Base-by-base conservation (phyloP, 2,797 vertebrate genomes). In the Gobionotothen gibberifrons region DNA sequence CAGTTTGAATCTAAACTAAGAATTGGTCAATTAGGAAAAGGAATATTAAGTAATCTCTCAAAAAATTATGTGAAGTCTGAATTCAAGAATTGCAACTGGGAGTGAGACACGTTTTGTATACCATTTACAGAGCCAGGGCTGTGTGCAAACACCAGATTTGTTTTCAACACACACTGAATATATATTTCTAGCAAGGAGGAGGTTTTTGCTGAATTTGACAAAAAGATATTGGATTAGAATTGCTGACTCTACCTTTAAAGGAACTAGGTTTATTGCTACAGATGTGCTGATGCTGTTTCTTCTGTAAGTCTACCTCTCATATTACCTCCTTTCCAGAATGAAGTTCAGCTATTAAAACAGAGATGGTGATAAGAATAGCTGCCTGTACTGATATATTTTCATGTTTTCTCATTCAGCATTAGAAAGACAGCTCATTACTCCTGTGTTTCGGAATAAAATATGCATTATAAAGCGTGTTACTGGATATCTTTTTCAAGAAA, bases 281-380 rank as follows among this genome's bases (percentile, higher is more conserved):
- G 22, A 66, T 61, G 16, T 70, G 29, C 51, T 74, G 12, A 49
- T 74, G 32, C 40, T 76, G 22, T 61, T 13, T 58, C 42, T 21
- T 67, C 56, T 49, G 36, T 56, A 52, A 43, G 17, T 72, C 54
- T 80, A 56, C 73, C 74, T 80, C 59, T 47, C 16, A 44, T 15
- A 26, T 21, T 58, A 2, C 15, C 26, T 53, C 40, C 11, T 66
- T 53, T 21, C 56, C 47, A 60, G 21, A 69, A 54, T 69, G 21
- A 8, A 65, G 65, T 3, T 21, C 26, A 67, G 21, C 9, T 26
- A 62, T 39, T 42, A 36, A 29, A 53, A 72, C n/a, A 52, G 65
- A 43, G 12, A 3, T 51, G 8, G 0, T 14, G 3, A 29, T 65
- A 3, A 21, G 36, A 56, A 22, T 48, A 57, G 13, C 43, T 77